These are phyloP conservation scores for Mesoclemmys tuberculata DNA, from an alignment of 2,113 vertebrate genomes.

Conservation along the genomic window DNA sequence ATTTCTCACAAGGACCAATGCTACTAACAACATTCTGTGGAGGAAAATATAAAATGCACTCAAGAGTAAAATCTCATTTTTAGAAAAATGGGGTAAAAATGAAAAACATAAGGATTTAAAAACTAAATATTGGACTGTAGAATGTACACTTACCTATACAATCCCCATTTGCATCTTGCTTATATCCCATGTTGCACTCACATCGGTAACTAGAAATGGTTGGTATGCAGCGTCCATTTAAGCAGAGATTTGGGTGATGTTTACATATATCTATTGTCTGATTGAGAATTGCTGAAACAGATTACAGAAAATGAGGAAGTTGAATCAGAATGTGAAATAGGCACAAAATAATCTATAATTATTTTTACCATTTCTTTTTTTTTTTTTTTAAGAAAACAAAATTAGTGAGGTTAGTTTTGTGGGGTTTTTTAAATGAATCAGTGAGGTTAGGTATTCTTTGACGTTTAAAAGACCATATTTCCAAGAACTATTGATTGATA, in stretches of 20 bases:
- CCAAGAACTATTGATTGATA: background rate
- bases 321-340: background rate
- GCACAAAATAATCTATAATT: background rate
- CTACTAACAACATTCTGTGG: background rate
- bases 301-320: background rate
- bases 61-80: background rate
- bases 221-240: conserved; percentile 82
- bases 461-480: background rate
- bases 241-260: conserved; percentile 78
- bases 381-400: background rate
- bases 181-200: conserved; percentile 83
- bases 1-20: background rate
- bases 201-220: conserved; percentile 78
- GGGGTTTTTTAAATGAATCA: background rate
- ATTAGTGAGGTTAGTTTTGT: background rate
- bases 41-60: background rate
- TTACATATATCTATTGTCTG: conserved; percentile 81
- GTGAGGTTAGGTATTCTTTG: background rate
- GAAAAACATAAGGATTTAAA: background rate
- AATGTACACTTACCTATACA: conserved; percentile 76
- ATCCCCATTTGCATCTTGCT: conserved; percentile 77
- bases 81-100: background rate
- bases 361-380: background rate
- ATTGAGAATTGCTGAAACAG: conserved; percentile 78
- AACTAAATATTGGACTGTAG: background rate